These are phyloP conservation scores for Petrolisthes cinctipes DNA, from an alignment of 2,888 invertebrate genomes.

Conservation along the genomic window DNA sequence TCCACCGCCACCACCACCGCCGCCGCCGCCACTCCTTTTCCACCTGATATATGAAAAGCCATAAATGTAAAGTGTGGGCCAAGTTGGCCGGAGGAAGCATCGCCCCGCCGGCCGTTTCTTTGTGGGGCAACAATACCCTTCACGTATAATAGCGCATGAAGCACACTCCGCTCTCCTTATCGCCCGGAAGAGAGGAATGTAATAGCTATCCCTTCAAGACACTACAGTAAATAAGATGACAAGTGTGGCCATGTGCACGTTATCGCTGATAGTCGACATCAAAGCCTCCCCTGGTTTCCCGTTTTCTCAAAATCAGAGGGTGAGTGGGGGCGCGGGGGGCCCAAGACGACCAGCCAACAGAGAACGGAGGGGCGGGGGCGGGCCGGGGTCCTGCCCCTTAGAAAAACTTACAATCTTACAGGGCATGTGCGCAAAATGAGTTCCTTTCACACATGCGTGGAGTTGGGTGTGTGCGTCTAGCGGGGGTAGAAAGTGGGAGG, in stretches of 20 bases:
- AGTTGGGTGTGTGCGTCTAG: slow-evolving; percentile 59
- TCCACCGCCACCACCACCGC: background rate
- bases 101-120: slow-evolving; percentile 41
- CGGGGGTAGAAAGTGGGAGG: slow-evolving; percentile 40
- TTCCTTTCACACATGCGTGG: slow-evolving; percentile 64
- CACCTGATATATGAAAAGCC: slow-evolving; percentile 42
- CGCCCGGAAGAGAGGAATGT: slow-evolving; percentile 53
- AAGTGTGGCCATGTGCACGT: slow-evolving; percentile 55
- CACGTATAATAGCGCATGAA: slow-evolving; percentile 55
- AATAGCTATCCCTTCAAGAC: slow-evolving; percentile 55
- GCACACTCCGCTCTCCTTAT: slow-evolving; percentile 44
- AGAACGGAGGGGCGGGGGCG: slow-evolving; percentile 56
- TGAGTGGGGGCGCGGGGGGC: slow-evolving; percentile 51
- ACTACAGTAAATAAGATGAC: slow-evolving; percentile 60
- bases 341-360: slow-evolving; percentile 36
- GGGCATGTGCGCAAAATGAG: slow-evolving; percentile 65
- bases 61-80: slow-evolving; percentile 41
- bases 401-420: slow-evolving; percentile 65
- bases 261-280: slow-evolving; percentile 58
- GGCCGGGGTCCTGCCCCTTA: slow-evolving; percentile 54
- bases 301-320: slow-evolving; percentile 58
- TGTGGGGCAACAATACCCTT: slow-evolving; percentile 45
- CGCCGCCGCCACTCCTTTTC: slow-evolving; percentile 40
- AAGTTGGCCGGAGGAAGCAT: slow-evolving; percentile 46
- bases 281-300: slow-evolving; percentile 57